Base-by-base conservation (phyloP, 2,113 vertebrate genomes). In the Lycocorax pyrrhopterus region DNA sequence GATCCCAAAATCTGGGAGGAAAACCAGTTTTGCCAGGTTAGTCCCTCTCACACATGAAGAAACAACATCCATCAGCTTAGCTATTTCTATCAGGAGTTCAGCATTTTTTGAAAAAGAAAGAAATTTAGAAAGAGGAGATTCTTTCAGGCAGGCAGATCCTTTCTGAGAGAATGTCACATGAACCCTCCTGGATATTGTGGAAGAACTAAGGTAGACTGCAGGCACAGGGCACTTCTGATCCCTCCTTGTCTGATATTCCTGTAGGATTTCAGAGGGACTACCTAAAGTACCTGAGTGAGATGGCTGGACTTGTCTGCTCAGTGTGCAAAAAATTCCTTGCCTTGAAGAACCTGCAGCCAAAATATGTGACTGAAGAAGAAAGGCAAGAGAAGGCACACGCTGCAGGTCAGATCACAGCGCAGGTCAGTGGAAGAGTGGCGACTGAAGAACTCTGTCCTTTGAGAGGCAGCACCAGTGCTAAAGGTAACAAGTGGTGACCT, bases 351-450 rank as follows among this genome's bases (percentile, higher is more conserved):
- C 37, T 39, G 47, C 10, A 72, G 52, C n/a, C 53, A 41, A 75
- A 92, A 80, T 13, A 55, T 0, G 4, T 12, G 33, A 55, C 16
- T 6, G 9, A 72, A 76, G 58, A 77, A 27, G 26, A 62, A 71
- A 79, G 46, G 46, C 60, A 52, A 46, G 26, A 64, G 27, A 89
- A 63, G 15, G 41, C 8, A 17, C 51, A 44, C 35, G 10, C 17
- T 16, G 41, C 76, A 35, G 37, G 37, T 43, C 0, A 0, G 35
- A 74, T 23, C 4, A 0, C 27, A 39, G 37, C 0, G 1, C 10
- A 29, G 30, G 21, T 33, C 33, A 37, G 49, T 7, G 39, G 41
- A 82, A 60, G 19, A 60, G 16, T 1, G 2, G 9, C 30, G n/a
- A 33, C n/a, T 4, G 22, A 46, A 85, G 39, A 62, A 2, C 13